Base-by-base conservation (phyloP, 2,888 invertebrate genomes). In the Sminthurinus aureus region DNA sequence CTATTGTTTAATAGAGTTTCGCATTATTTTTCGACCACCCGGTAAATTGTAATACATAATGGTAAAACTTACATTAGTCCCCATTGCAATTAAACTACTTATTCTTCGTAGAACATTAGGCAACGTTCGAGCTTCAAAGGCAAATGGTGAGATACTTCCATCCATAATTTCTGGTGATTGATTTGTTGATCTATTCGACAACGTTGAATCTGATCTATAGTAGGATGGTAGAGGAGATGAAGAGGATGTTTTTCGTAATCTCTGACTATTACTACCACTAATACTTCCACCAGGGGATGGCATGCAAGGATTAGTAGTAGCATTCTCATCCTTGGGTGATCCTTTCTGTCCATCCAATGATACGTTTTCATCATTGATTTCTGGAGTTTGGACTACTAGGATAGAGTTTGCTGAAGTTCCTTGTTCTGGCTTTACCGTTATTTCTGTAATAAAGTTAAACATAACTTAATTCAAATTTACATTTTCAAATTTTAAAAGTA, bases 31-130 rank as follows among this genome's bases (percentile, higher is more conserved):
- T n/a, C n/a, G n/a, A n/a, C n/a, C n/a, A n/a, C n/a, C n/a, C n/a
- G n/a, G n/a, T n/a, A n/a, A n/a, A 38, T 38, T 38, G 3, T 38
- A 38, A 38, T 38, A 38, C 1, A 38, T 38, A 38, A n/a, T n/a
- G n/a, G n/a, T 38, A 38, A 4, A 38, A 0, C 94, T 92, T 91
- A 96, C 96, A 89, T 93, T 94, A 89, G 94, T 94, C 89, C 94
- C 95, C 81, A 94, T 91, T n/a, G 95, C 96, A 74, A 97, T 92
- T 79, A 97, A 93, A 90, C 95, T 96, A 89, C 96, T 96, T 79
- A 98, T 96, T 88, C 97, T 93, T 89, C 94, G 94, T 24, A 98
- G 91, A 85, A 98, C 96, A 92, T 95, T 96, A 0, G 95, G 94
- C 89, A 97, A 92, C 90, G 95, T 96, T 84, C 95, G 92, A n/a